Base-by-base conservation (phyloP, 1,140 invertebrate species). In the Neoseiulus cucumeris region DNA sequence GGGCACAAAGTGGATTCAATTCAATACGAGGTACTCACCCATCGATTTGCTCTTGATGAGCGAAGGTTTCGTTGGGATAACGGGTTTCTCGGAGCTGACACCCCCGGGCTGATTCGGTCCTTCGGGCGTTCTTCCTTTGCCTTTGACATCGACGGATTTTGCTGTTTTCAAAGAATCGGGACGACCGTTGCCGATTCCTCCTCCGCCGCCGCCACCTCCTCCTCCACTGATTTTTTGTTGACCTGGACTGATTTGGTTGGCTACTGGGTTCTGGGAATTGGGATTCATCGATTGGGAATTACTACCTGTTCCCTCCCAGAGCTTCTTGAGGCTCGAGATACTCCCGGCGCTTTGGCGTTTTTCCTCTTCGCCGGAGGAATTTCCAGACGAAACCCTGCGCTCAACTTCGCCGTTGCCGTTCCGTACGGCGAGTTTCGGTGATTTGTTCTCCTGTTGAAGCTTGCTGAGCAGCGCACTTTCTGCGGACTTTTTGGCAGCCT, bases 271-370 rank as follows among this genome's bases (percentile, higher is more conserved):
- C 44, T 42, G 68, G 55, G 33, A 66, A 44, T 30, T 71, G 65
- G 66, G 64, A 69, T 66, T 71, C 69, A 59, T 70, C 30, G 42
- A 65, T 66, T 71, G 67, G 42, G 66, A 66, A 68, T 66, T 70
- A 75, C 75, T 66, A 64, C 64, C 67, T 45, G 82, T 85, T 44
- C 83, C 83, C 76, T 91, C 90, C 90, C 90, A 93, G 28, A 93
- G 76, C 75, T 89, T 90, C 73, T 91, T 92, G 68, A 93, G 79
- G 73, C 86, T 92, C 74, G 84, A 90, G 72, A 94, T 92, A 76
- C 88, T 91, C 64, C 89, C 89, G 39, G 88, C 91, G 73, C 88
- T 91, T 64, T 86, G 83, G n/a, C 89, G 78, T 74, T 92, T 92
- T 71, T 89, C 87, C 66, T 88, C 85, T 2, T 76, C 79, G 66